These are phyloP conservation scores for Melipona quadrifasciata DNA, from an alignment of 1,140 invertebrate species.

Conservation along the genomic window DNA sequence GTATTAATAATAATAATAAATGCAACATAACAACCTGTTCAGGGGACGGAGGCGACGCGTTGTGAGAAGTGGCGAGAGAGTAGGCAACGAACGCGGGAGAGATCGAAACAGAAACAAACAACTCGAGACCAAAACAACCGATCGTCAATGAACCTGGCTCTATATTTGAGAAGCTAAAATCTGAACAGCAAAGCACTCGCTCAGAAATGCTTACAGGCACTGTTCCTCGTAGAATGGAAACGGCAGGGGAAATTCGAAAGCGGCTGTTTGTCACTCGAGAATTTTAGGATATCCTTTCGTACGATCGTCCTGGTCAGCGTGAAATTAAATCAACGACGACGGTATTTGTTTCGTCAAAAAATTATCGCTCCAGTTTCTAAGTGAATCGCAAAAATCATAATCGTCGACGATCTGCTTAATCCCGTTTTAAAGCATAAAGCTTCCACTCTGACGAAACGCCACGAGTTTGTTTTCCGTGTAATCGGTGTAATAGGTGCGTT, in stretches of 20 bases:
- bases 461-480: no score
- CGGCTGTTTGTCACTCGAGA: conserved; percentile 66
- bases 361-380: conserved; percentile 38
- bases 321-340: conserved; percentile 65
- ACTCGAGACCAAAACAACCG: conserved; percentile 11
- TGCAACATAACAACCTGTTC: neutral
- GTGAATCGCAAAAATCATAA: neutral
- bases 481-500: no score
- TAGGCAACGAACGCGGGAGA: neutral
- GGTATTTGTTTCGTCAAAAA: conserved; percentile 30
- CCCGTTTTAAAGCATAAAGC: no score
- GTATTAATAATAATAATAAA: no score
- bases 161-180: conserved; percentile 52
- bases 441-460: no score
- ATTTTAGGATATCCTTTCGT: conserved; percentile 43
- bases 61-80: conserved; percentile 11
- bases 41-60: neutral
- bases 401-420: conserved; percentile 55
- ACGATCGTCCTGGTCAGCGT: conserved; percentile 26
- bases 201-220: conserved; percentile 42
- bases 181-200: conserved; percentile 54
- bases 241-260: conserved; percentile 65
- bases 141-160: conserved; percentile 38
- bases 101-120: conserved; percentile 39
- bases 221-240: conserved; percentile 55